Percentiles rank a stretch among this genome's conserved stretches.
These are phyloP conservation scores for Apis florea DNA, from an alignment of 1,140 invertebrate species.

Conservation along the genomic window DNA sequence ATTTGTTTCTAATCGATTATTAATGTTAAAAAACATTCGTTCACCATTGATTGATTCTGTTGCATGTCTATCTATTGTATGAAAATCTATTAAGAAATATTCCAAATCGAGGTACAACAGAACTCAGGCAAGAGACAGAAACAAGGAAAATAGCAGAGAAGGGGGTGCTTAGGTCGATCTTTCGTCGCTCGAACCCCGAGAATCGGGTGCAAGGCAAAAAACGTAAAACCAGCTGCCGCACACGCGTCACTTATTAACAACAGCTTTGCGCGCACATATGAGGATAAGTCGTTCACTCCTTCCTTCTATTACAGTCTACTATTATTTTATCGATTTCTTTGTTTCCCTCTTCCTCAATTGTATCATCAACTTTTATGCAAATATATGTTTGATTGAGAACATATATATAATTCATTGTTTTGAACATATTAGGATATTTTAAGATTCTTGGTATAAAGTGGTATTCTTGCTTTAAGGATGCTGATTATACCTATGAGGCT, in stretches of 20 bases:
- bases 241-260: conserved; percentile 75
- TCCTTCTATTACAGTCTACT: conserved; percentile 58
- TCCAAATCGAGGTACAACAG: conserved; percentile 4
- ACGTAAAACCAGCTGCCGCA: conserved; percentile 74
- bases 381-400: not conserved
- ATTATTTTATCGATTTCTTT: conserved; percentile 51
- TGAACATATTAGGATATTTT: not conserved
- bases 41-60: not conserved
- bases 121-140: conserved; percentile 13
- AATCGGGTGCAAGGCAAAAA: conserved; percentile 68
- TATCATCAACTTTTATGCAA: conserved; percentile 9
- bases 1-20: not conserved
- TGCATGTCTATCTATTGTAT: not conserved
- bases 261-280: conserved; percentile 66
- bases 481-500: not conserved
- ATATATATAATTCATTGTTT: not conserved
- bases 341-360: not conserved
- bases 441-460: no score
- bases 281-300: conserved; percentile 57
- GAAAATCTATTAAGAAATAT: conserved; percentile 15
- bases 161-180: conserved; percentile 54
- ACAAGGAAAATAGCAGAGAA: conserved; percentile 1
- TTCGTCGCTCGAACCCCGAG: conserved; percentile 68
- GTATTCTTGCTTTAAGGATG: not conserved
- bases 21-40: not conserved